phyloP scores from a whole-genome alignment of 1,140 invertebrate species.

The Papilio xuthus region DNA sequence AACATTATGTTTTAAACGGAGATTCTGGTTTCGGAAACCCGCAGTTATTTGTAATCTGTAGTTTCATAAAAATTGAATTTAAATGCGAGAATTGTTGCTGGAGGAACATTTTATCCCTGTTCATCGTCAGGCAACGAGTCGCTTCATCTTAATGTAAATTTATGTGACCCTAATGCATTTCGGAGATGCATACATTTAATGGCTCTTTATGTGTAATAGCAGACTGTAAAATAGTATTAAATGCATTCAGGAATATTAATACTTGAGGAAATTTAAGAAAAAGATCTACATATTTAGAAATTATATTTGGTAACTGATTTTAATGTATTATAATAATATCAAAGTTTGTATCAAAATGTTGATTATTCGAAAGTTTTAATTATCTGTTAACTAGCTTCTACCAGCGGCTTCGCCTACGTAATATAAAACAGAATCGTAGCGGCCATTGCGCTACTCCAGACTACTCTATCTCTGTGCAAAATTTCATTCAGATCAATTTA shows the following conservation, averaged over 20 bases:
- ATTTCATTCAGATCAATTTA: too few relatives aligned
- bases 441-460: too few relatives aligned
- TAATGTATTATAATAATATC: neutral
- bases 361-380: too few relatives aligned
- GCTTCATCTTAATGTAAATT: slow-evolving; percentile 35
- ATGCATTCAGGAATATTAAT: slow-evolving; percentile 6
- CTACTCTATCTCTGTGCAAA: too few relatives aligned
- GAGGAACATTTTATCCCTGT: slow-evolving; percentile 23
- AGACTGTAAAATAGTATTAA: slow-evolving; percentile 26
- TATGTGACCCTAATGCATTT: slow-evolving; percentile 40
- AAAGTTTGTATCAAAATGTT: too few relatives aligned
- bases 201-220: slow-evolving; percentile 28
- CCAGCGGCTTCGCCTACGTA: too few relatives aligned
- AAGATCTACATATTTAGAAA: neutral
- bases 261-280: neutral
- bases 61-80: neutral
- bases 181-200: slow-evolving; percentile 37
- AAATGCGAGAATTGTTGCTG: neutral
- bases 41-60: too few relatives aligned
- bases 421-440: too few relatives aligned
- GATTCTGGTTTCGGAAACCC: too few relatives aligned
- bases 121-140: slow-evolving; percentile 27
- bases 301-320: neutral
- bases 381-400: too few relatives aligned
- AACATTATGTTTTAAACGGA: too few relatives aligned